phyloP scores from a whole-genome alignment of 2,888 invertebrate species.

The Brachyptera risi region DNA sequence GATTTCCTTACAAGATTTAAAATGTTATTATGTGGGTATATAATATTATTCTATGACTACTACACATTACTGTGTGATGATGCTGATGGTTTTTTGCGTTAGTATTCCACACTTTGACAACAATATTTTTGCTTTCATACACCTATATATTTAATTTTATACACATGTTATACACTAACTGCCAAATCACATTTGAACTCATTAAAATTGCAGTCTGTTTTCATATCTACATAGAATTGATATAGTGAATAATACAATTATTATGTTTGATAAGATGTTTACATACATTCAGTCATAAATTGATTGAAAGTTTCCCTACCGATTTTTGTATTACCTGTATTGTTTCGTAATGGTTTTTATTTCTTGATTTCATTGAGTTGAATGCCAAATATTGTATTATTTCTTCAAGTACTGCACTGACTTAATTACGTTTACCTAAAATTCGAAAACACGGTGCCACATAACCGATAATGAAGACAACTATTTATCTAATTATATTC shows the following conservation, averaged over 20 bases:
- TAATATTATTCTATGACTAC: constrained; percentile 17
- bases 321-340: no score
- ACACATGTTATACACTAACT: constrained; percentile 10
- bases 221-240: constrained; percentile 15
- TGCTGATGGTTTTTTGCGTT: not conserved
- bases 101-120: constrained; percentile 16
- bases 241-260: constrained; percentile 17
- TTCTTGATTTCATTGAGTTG: not conserved
- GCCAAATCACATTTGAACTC: constrained; percentile 20
- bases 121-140: constrained; percentile 8
- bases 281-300: not conserved
- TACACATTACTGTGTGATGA: constrained; percentile 1
- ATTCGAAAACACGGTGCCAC: not conserved
- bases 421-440: no score
- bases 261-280: constrained; percentile 1
- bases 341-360: not conserved
- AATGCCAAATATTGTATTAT: no score
- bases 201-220: constrained; percentile 21
- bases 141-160: constrained; percentile 13
- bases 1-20: constrained; percentile 16
- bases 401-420: no score
- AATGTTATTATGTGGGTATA: constrained; percentile 19
- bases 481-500: constrained; percentile 4
- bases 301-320: not conserved
- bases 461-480: constrained; percentile 2